These are phyloP conservation scores for Folsomia candida DNA, from an alignment of 2,888 invertebrate genomes.

Conservation along the genomic window DNA sequence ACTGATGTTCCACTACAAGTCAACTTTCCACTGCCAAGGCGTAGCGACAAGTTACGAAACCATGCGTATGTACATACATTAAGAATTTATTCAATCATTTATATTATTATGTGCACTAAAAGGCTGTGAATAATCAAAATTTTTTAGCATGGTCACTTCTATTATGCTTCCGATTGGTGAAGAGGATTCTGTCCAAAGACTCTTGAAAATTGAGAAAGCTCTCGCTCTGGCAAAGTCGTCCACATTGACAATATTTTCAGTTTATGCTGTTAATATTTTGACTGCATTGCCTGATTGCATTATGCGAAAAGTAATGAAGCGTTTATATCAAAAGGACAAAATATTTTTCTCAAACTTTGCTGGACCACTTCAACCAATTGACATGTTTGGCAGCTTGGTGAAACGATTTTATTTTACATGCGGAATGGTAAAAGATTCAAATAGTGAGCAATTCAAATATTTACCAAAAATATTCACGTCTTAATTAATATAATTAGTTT, in stretches of 20 bases:
- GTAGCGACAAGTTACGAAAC: background rate
- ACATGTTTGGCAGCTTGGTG: background rate
- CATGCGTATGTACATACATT: background rate
- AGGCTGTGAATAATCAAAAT: background rate
- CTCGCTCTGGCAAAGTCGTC: background rate
- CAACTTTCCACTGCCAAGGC: background rate
- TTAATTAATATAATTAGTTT: no score
- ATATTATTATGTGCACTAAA: no score
- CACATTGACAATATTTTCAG: background rate
- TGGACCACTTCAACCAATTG: background rate
- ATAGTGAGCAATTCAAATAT: no score
- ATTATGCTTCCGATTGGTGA: background rate
- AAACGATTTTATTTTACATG: background rate
- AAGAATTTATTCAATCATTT: no score
- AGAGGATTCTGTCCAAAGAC: background rate
- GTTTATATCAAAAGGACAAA: background rate
- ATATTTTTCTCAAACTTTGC: background rate
- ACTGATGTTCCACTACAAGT: background rate
- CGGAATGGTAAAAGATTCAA: background rate
- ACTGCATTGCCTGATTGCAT: background rate
- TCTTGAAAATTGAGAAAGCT: background rate
- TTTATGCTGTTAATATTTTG: background rate
- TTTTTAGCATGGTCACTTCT: background rate
- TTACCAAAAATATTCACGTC: no score
- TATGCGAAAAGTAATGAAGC: background rate